Base-by-base conservation (phyloP, 2,797 vertebrate genomes). In the Typhlichthys eigenmanni region DNA sequence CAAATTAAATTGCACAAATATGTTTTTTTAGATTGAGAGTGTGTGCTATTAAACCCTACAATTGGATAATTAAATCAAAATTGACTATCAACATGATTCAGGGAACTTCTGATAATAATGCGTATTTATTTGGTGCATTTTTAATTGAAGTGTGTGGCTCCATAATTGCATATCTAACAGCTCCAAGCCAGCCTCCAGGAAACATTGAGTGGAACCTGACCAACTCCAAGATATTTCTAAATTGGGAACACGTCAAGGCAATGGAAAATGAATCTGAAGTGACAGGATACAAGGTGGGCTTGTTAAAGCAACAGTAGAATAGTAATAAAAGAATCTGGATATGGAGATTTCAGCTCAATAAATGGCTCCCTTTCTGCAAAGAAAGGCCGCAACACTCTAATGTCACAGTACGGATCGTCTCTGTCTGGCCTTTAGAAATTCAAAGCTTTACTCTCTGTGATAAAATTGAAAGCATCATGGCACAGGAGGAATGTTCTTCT, bases 201-300 rank as follows among this genome's bases (percentile, higher is more conserved):
- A 96, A 95, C 71, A 94, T 96, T 0, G 90, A 93, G 72, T 97
- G 94, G 95, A 95, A 91, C 76, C 74, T 96, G 88, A 94, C 91
- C 68, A 92, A 95, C 78, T 96, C 95, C 17, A 95, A 94, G 86
- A 89, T 96, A 72, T 93, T 92, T 87, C 85, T 96, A 80, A 96
- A 95, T 71, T 96, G 94, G 94, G 93, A 96, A 60, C 93, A 93
- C 0, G 93, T 96, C 43, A 95, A 93, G 87, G 94, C 93, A 2
- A 93, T 92, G 93, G 93, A 95, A 82, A 96, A 96, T 46, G 95
- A 96, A 79, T 97, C 95, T 1, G 91, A 96, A 77, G 94, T 96
- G 63, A 75, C 94, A 48, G 95, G 95, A 75, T 96, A 96, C 85
- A 96, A 97, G 92, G 95, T 95, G 86, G 92, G 92, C 72, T 72